Base-by-base conservation (phyloP, 2,797 vertebrate genomes). In the Sebastolobus alascanus region DNA sequence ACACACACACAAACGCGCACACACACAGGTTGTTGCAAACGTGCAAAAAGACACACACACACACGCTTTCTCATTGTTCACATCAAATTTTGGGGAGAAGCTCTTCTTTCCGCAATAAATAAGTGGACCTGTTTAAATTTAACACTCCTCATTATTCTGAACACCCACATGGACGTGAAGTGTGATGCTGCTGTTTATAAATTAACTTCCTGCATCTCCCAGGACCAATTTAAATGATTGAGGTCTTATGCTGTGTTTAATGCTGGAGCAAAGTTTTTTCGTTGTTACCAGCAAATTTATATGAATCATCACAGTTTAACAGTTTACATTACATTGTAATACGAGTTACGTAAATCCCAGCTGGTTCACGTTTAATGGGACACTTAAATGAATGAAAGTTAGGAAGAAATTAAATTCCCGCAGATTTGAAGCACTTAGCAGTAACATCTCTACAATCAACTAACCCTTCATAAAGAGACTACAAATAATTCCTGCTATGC, bases 341-440 rank as follows among this genome's bases (percentile, higher is more conserved):
- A 73, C 8, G 5, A 13, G 13, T 77, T 73, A 72, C 2, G 52
- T 50, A 81, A 84, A 85, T 83, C 83, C 74, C 81, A 83, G 75
- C 58, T 75, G 78, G 78, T 81, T 80, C 16, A 43, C 37, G 52
- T 87, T 85, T 78, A 90, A 87, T 68, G 52, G 63, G 59, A 72
- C 43, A 68, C 55, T 72, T 74, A 76, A 73, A 76, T 56, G 50
- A 77, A 79, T 61, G 35, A 71, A 89, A 86, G 73, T 79, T 52
- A 61, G 54, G 14, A 43, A 63, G 60, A 78, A 67, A 84, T 81
- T 2, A 56, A 75, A 77, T 77, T 89, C 66, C 74, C 67, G 75
- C 77, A 81, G 65, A 88, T 83, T 83, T 83, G 9, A 86, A 84
- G 75, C 68, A 64, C 61, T 86, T 83, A 83, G 77, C 65, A 73